Percentiles rank a stretch among this genome's conserved stretches.
Conservation (phyloP, 2,113 vertebrate genomes). For the Podocnemis expansa region DNA sequence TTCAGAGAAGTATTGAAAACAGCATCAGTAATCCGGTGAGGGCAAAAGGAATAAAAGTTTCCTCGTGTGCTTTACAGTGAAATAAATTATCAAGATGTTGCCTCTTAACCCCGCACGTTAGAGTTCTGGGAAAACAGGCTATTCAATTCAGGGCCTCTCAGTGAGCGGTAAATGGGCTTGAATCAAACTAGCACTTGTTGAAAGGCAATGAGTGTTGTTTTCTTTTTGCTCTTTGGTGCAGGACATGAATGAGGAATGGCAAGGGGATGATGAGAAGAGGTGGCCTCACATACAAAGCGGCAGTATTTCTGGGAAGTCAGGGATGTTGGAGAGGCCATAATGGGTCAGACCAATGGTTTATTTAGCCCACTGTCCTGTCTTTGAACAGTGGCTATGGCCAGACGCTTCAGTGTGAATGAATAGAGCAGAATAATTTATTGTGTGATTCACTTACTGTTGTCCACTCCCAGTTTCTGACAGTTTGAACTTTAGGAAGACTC, state of each 20-base stretch:
- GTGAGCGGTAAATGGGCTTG: neutral
- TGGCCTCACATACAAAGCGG: too few relatives aligned
- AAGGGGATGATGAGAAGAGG: too few relatives aligned
- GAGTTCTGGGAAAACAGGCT: conserved; percentile 29
- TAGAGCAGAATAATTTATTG: neutral
- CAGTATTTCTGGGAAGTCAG: too few relatives aligned
- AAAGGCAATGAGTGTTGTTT: neutral
- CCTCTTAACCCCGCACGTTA: neutral
- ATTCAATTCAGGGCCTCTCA: neutral
- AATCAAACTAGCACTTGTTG: neutral
- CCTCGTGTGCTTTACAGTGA: neutral
- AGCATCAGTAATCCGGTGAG: rapidly evolving
- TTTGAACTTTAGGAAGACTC: neutral
- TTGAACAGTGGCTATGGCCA: neutral
- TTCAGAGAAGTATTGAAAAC: neutral
- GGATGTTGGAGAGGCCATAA: neutral
- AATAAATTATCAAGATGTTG: neutral
- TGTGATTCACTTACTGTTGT: neutral
- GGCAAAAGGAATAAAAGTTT: neutral
- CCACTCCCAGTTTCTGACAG: neutral
- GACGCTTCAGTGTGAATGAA: neutral
- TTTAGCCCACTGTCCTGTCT: neutral
- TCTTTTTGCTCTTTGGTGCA: too few relatives aligned
- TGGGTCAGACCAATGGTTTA: neutral
- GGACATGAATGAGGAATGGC: too few relatives aligned